phyloP scores from a whole-genome alignment of 2,113 vertebrate genomes.

The Cebus imitator region DNA sequence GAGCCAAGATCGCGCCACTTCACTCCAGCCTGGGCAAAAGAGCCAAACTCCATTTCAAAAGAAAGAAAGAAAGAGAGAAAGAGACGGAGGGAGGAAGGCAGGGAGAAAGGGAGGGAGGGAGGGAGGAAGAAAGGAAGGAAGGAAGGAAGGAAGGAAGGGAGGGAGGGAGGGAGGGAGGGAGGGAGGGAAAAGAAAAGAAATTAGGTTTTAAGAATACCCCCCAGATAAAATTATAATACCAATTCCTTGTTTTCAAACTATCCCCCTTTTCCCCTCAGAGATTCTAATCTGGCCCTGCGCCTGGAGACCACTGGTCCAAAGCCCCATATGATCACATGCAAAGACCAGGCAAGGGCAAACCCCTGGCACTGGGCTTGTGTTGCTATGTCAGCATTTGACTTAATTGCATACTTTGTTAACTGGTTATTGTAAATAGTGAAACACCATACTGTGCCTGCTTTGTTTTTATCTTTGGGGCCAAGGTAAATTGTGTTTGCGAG shows the following conservation, averaged over 20 bases:
- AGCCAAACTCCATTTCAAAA: too few species aligned
- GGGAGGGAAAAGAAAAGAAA: too few species aligned
- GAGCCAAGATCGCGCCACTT: too few species aligned
- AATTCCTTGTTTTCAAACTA: not conserved
- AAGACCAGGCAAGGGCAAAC: not conserved
- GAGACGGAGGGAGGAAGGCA: too few species aligned
- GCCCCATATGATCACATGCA: not conserved
- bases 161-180: too few species aligned
- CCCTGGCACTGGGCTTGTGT: accelerated
- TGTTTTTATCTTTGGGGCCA: not conserved
- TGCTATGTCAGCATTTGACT: not conserved
- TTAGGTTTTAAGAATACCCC: not conserved
- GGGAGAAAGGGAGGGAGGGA: too few species aligned
- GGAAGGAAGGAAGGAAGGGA: too few species aligned
- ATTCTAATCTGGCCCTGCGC: too few species aligned
- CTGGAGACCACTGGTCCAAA: not conserved
- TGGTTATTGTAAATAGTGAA: not conserved
- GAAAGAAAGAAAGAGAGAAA: too few species aligned
- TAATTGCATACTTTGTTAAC: not conserved
- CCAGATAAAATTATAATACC: not conserved
- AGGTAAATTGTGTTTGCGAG: constrained; percentile 29
- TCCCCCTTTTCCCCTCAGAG: not conserved
- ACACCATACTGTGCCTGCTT: not conserved
- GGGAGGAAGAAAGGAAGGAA: too few species aligned
- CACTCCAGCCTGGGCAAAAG: too few species aligned